Percentiles rank a stretch among this genome's conserved stretches.
Conservation (phyloP, 2,113 vertebrate species). For the Erinaceus europaeus region DNA sequence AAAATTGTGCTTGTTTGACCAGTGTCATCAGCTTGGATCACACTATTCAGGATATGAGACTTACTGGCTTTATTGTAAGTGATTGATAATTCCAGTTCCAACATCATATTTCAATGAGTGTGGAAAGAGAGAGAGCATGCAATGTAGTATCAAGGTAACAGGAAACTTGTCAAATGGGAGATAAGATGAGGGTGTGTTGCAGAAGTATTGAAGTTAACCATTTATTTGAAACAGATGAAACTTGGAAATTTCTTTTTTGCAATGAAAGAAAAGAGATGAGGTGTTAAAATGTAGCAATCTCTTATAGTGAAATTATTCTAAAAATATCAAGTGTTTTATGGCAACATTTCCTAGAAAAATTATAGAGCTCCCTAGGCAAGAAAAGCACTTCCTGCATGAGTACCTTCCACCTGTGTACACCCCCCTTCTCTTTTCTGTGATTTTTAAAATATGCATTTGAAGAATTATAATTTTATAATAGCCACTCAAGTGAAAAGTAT, state of each 20-base stretch:
- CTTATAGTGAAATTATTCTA: slow-evolving; percentile 6
- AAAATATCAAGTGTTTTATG: slow-evolving; percentile 42
- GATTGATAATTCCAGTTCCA: not conserved
- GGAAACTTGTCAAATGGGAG: not conserved
- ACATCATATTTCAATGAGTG: not conserved
- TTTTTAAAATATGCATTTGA: slow-evolving; percentile 10
- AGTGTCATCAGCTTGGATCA: not conserved
- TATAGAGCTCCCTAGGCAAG: not conserved
- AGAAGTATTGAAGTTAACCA: not conserved
- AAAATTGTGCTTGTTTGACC: not conserved
- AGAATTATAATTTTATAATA: slow-evolving; percentile 53
- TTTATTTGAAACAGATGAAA: slow-evolving; percentile 23
- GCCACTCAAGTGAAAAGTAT: slow-evolving; percentile 27
- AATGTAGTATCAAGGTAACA: not conserved
- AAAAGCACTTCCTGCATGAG: not conserved
- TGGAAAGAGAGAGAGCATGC: not conserved
- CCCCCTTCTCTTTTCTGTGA: not conserved
- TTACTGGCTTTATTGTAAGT: not conserved
- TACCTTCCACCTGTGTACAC: slow-evolving; percentile 2
- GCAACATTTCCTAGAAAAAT: slow-evolving; percentile 45
- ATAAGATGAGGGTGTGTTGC: not conserved
- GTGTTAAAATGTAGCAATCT: slow-evolving; percentile 3
- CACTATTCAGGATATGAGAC: not conserved
- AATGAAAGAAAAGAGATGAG: slow-evolving; percentile 12
- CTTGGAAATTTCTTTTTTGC: not conserved